A percentile compares a stretch with the other conserved stretches of the same genome.
Conservation (phyloP, 2,797 vertebrate genomes). For the Amazona ochrocephala region DNA sequence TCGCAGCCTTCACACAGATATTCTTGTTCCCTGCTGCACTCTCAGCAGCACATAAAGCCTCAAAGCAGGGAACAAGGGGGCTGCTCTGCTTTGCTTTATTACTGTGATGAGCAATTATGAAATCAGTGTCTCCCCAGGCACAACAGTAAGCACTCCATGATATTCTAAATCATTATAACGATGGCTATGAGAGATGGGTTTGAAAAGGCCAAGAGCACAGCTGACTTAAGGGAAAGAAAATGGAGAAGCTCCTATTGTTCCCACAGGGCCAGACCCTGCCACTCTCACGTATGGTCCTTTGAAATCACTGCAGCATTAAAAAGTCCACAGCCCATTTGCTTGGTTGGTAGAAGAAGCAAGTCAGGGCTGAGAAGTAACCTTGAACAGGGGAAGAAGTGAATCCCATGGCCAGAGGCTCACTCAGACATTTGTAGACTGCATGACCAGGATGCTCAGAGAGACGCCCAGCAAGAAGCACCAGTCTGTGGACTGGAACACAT, state of each 20-base stretch:
- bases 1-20: neutral
- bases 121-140: constrained; percentile 9
- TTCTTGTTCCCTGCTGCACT: neutral
- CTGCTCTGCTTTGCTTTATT: neutral
- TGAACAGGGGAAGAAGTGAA: neutral
- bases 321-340: accelerated
- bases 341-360: neutral
- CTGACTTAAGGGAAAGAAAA: neutral
- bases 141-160: accelerated
- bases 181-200: neutral
- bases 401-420: neutral
- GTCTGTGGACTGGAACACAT: neutral
- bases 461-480: neutral
- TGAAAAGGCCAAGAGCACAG: neutral
- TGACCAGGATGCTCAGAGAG: neutral
- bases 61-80: accelerated
- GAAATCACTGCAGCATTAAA: neutral
- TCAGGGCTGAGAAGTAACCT: neutral
- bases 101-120: neutral
- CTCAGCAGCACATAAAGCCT: neutral
- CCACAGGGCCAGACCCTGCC: neutral
- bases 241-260: neutral
- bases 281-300: accelerated
- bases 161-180: neutral
- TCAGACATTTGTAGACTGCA: neutral